phyloP scores from a whole-genome alignment of 2,797 vertebrate genomes.

The Ptychobarbus kaznakovi region DNA sequence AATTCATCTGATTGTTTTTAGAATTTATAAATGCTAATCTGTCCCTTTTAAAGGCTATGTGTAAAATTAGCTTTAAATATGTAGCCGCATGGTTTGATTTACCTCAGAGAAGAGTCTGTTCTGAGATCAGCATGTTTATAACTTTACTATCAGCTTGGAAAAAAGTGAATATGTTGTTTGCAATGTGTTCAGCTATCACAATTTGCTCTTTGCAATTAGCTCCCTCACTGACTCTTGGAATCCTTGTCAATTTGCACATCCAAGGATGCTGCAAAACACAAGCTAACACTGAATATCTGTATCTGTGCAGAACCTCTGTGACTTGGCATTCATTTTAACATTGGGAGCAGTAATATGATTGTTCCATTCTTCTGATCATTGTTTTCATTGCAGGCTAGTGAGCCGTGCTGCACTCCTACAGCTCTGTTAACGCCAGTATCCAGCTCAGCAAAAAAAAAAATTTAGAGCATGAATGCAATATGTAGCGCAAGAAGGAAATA shows the following conservation, averaged over 20 bases:
- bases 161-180: background rate
- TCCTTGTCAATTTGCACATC: background rate
- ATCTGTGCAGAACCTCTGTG: background rate
- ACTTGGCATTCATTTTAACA: background rate
- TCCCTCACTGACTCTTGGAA: background rate
- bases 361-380: background rate
- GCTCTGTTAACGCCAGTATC: slow-evolving; percentile 58
- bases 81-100: too few relatives aligned
- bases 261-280: background rate
- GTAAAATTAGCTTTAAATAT: background rate
- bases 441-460: slow-evolving; percentile 54
- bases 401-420: background rate
- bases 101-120: too few relatives aligned
- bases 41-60: background rate
- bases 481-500: slow-evolving; percentile 65
- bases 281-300: background rate
- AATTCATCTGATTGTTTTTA: too few relatives aligned
- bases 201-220: background rate
- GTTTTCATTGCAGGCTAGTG: slow-evolving; percentile 10
- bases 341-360: background rate
- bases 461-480: slow-evolving; percentile 19
- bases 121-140: too few relatives aligned
- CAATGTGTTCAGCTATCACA: background rate
- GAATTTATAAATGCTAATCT: background rate
- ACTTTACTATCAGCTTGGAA: too few relatives aligned